Base-by-base conservation (phyloP, 2,113 vertebrate species). In the Carlito syrichta region DNA sequence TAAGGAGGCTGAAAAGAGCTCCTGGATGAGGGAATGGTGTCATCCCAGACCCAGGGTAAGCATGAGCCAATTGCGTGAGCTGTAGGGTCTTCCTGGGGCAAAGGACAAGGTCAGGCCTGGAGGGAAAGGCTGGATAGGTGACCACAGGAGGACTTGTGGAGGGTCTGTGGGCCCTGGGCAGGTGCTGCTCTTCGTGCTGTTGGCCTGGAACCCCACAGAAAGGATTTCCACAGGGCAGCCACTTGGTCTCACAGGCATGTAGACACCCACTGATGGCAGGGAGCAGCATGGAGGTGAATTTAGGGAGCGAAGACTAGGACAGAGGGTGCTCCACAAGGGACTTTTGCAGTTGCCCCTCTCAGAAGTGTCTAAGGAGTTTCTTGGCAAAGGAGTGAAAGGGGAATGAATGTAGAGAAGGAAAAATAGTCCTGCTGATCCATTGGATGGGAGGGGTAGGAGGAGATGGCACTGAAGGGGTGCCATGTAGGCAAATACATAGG, bases 401-500 rank as follows among this genome's bases (percentile, higher is more conserved):
- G 12, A 4, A 5, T 13, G 27, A 63, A 19, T 50, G 2, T 6
- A 2, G 25, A 19, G 16, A 19, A 12, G 38, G 20, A 14, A 16
- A 19, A 16, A 27, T 12, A 13, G 32, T 3, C 8, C 17, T 38
- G 19, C 9, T 45, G 20, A 40, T 35, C 1, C 11, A 22, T 0
- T 68, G 20, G 3, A 22, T 14, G 1, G 13, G 7, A 11, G 20
- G 23, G 4, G 20, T 0, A 48, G 9, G n/a, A 73, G 20, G 20
- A 16, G 38, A 10, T 3, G 48, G 3, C 1, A 5, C 8, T 3
- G 23, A 35, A 0, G 2, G 0, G 8, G 13, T 20, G 4, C 10
- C 25, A 45, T n/a, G 8, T 16, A 8, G 16, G 43, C 19, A 3
- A 48, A 23, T 2, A 22, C 10, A 27, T 4, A 38, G 12, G 11